Percentiles rank a stretch among this genome's conserved stretches.
These are phyloP conservation scores for Noturus placidus DNA, from an alignment of 2,113 vertebrate species.

Conservation along the genomic window DNA sequence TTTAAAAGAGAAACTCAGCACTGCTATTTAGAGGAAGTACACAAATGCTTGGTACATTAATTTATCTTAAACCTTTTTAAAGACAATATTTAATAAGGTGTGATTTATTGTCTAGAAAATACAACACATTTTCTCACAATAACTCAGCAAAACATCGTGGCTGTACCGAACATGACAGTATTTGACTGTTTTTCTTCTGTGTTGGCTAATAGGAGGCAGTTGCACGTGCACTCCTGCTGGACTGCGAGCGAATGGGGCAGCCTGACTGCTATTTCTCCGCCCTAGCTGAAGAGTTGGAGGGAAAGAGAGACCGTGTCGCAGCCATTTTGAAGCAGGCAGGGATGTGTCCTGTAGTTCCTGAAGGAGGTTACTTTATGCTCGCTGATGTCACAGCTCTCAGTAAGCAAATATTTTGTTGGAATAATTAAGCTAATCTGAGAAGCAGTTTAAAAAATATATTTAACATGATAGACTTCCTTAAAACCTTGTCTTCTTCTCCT, in stretches of 20 bases:
- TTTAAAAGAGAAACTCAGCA: not conserved
- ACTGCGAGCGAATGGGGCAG: constrained; percentile 82
- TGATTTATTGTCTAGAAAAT: not conserved
- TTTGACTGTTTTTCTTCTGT: not conserved
- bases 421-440: not conserved
- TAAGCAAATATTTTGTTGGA: constrained; percentile 60
- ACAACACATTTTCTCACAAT: not conserved
- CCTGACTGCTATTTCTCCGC: constrained; percentile 90
- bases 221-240: constrained; percentile 80
- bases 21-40: not conserved
- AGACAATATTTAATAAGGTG: not conserved
- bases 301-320: constrained; percentile 85
- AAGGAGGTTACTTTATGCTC: constrained; percentile 95
- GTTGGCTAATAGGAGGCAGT: constrained; percentile 82
- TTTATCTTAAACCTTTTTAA: not conserved
- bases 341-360: constrained; percentile 85
- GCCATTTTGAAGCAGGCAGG: constrained; percentile 77
- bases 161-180: not conserved
- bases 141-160: not conserved
- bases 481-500: not conserved
- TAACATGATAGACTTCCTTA: not conserved
- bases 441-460: too few relatives aligned
- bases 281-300: constrained; percentile 82
- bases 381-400: constrained; percentile 84
- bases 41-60: not conserved